Base-by-base conservation (phyloP, 2,888 invertebrate species). In the Drosophila rubida region DNA sequence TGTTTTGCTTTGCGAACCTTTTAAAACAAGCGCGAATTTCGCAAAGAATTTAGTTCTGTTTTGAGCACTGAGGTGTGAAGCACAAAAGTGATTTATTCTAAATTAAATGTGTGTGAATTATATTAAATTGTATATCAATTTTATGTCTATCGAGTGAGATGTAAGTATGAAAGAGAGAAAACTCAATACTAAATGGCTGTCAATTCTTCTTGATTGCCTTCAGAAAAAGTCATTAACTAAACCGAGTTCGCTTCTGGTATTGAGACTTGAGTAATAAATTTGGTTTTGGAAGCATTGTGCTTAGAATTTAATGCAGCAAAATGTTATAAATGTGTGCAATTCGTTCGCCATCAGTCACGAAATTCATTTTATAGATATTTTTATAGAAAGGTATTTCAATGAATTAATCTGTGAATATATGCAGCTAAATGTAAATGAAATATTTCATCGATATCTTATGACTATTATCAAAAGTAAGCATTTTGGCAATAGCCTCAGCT, bases 161-260 rank as follows among this genome's bases (percentile, higher is more conserved):
- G 71, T 71, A 71, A 73, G 75, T 75, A 54, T 16, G n/a, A 23
- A 50, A 32, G n/a, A 14, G n/a, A 9, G n/a, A n/a, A n/a, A n/a
- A n/a, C n/a, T n/a, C n/a, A n/a, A n/a, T n/a, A n/a, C n/a, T n/a
- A 42, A 48, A 35, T 35, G 1, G 0, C 16, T 4, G 0, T 0
- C 9, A 14, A 25, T 32, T 49, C 37, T 7, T 16, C 1, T 32
- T 13, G 8, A 8, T 23, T 14, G 23, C 11, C 13, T 50, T 8
- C 6, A 0, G 14, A 14, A 4, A 54, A 44, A 54, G 16, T n/a
- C 35, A 23, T 44, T 25, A 23, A 35, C 35, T 45, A 23, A 32
- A 13, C 32, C 2, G 8, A 22, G 3, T 27, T n/a, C 4, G 2
- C 22, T 30, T n/a, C n/a, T 27, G 39, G 2, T 19, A 19, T 53